These are phyloP conservation scores for Macquaria australasica DNA, from an alignment of 2,113 vertebrate species.

Conservation along the genomic window DNA sequence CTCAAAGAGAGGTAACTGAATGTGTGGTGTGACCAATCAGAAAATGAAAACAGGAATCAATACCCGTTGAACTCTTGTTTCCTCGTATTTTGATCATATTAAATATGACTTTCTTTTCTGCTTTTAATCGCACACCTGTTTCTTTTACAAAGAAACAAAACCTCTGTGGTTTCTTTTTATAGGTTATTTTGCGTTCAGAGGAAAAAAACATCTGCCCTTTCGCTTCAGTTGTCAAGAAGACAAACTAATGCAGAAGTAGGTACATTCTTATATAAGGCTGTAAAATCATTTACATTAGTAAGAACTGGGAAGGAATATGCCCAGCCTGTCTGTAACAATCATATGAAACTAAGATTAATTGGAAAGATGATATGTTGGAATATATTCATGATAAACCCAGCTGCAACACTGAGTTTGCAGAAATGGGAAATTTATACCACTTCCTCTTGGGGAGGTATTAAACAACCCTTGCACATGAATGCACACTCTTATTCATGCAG, in stretches of 20 bases:
- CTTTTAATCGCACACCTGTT: slow-evolving; percentile 62
- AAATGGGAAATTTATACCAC: slow-evolving; percentile 37
- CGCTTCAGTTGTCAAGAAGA: neutral
- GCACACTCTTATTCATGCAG: neutral
- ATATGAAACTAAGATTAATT: neutral
- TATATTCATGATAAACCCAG: slow-evolving; percentile 7
- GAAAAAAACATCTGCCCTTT: neutral
- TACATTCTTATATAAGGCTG: neutral
- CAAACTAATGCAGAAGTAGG: neutral
- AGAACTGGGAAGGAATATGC: neutral
- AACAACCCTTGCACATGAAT: neutral
- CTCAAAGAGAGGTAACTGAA: neutral
- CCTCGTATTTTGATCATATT: neutral
- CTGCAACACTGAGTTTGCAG: slow-evolving; percentile 6
- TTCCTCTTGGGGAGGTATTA: slow-evolving; percentile 64
- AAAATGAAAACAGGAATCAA: slow-evolving; percentile 53
- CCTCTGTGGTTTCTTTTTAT: slow-evolving; percentile 11
- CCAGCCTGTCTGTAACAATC: neutral
- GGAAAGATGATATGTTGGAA: neutral
- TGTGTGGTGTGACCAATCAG: neutral
- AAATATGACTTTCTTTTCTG: slow-evolving; percentile 44
- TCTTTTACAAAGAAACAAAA: slow-evolving; percentile 51
- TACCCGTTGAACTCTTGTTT: neutral
- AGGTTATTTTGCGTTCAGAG: neutral
- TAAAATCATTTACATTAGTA: neutral